Percentiles rank a stretch among this genome's conserved stretches.
Conservation (phyloP, 2,113 vertebrate genomes). For the Oostethus manadensis region DNA sequence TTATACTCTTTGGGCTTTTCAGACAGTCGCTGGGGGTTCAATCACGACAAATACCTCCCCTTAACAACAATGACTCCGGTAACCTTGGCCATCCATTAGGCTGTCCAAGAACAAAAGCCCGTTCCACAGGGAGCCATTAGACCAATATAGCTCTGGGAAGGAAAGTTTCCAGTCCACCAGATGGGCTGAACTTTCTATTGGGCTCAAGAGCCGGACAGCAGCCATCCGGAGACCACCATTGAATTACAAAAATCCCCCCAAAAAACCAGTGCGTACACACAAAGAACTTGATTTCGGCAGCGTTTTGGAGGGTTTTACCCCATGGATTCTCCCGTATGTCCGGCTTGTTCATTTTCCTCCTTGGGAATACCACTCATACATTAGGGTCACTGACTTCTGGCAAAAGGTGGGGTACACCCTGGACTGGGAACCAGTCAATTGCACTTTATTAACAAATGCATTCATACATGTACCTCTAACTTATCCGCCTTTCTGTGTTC, state of each 20-base stretch:
- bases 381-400: too few relatives aligned
- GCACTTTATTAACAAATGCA: too few relatives aligned
- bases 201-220: constrained; percentile 52
- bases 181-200: constrained; percentile 50
- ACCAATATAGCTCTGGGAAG: constrained; percentile 50
- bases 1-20: constrained; percentile 26
- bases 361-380: too few relatives aligned
- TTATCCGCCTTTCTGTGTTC: too few relatives aligned
- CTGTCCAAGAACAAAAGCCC: constrained; percentile 59
- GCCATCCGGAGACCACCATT: constrained; percentile 32
- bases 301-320: neutral
- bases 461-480: too few relatives aligned
- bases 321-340: too few relatives aligned
- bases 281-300: constrained; percentile 15
- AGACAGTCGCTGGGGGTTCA: constrained; percentile 36
- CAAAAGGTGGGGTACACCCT: too few relatives aligned
- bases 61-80: constrained; percentile 53
- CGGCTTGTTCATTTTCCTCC: too few relatives aligned
- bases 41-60: constrained; percentile 52
- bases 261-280: too few relatives aligned
- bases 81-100: constrained; percentile 62
- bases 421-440: too few relatives aligned
- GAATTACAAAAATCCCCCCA: too few relatives aligned
- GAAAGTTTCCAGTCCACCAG: constrained; percentile 58
- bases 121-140: constrained; percentile 65